Percentiles rank a stretch among this genome's conserved stretches.
These are phyloP conservation scores for Phaedon cochleariae DNA, from an alignment of 2,888 invertebrate genomes.

Conservation along the genomic window DNA sequence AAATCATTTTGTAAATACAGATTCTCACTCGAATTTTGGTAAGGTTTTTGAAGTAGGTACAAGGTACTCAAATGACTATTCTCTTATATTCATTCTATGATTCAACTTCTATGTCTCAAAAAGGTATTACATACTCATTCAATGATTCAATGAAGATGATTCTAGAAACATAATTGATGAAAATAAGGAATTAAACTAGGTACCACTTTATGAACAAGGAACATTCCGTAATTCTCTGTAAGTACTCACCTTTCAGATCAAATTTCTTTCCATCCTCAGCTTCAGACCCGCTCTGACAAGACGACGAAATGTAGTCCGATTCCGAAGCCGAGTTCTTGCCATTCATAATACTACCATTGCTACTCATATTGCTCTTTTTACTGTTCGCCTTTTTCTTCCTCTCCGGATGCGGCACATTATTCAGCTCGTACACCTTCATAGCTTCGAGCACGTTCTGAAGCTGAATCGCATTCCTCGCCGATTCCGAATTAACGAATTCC, in stretches of 20 bases:
- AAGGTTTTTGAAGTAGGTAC: too few relatives aligned
- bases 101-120: too few relatives aligned
- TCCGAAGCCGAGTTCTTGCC: slow-evolving; percentile 55
- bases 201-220: too few relatives aligned
- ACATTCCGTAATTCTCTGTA: too few relatives aligned
- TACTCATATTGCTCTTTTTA: slow-evolving; percentile 65
- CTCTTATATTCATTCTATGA: too few relatives aligned
- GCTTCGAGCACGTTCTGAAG: slow-evolving; percentile 69
- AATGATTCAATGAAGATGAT: too few relatives aligned
- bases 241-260: slow-evolving; percentile 56
- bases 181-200: too few relatives aligned
- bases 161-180: too few relatives aligned
- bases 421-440: slow-evolving; percentile 81
- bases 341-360: slow-evolving; percentile 69
- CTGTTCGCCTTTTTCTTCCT: slow-evolving; percentile 75
- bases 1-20: too few relatives aligned
- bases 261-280: slow-evolving; percentile 62
- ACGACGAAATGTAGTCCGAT: slow-evolving; percentile 60
- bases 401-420: slow-evolving; percentile 73
- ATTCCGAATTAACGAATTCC: slow-evolving; percentile 88
- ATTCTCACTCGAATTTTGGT: too few relatives aligned
- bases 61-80: too few relatives aligned
- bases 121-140: too few relatives aligned
- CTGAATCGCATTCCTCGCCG: slow-evolving; percentile 82
- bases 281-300: slow-evolving; percentile 67